A percentile compares a stretch with the other conserved stretches of the same genome.
Conservation (phyloP, 2,113 vertebrate species). For the Okapia johnstoni region DNA sequence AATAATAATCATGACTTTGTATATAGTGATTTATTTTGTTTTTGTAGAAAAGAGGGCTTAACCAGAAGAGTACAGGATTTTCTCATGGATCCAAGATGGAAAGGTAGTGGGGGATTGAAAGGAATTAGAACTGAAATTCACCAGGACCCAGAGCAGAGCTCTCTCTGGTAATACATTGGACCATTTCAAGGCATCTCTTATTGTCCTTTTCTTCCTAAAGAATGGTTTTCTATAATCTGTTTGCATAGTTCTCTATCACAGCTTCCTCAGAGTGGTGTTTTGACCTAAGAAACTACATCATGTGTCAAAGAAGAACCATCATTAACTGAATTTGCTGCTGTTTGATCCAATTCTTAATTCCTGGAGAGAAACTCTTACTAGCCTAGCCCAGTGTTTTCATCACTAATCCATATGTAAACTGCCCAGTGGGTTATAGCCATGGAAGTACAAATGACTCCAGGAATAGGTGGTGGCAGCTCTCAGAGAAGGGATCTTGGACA, state of each 20-base stretch:
- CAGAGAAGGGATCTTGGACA: not conserved
- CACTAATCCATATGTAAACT: not conserved
- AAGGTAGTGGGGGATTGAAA: not conserved
- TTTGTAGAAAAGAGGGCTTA: not conserved
- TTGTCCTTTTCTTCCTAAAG: not conserved
- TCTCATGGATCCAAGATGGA: not conserved
- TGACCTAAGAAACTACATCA: not conserved
- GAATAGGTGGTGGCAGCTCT: not conserved
- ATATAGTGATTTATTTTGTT: slow-evolving; percentile 6
- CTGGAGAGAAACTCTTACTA: not conserved
- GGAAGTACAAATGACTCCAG: not conserved
- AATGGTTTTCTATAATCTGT: not conserved
- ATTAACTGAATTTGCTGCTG: not conserved
- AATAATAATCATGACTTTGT: not conserved
- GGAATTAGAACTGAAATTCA: not conserved
- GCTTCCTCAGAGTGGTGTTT: not conserved
- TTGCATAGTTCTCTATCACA: not conserved
- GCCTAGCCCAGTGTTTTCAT: not conserved
- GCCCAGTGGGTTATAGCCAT: not conserved
- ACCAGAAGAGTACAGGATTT: not conserved
- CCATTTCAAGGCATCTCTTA: not conserved
- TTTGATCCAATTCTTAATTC: not conserved
- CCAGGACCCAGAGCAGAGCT: not conserved
- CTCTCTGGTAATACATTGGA: not conserved
- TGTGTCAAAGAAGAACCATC: not conserved